phyloP scores from a whole-genome alignment of 2,888 invertebrate genomes.

The Cylindroiulus punctatus region DNA sequence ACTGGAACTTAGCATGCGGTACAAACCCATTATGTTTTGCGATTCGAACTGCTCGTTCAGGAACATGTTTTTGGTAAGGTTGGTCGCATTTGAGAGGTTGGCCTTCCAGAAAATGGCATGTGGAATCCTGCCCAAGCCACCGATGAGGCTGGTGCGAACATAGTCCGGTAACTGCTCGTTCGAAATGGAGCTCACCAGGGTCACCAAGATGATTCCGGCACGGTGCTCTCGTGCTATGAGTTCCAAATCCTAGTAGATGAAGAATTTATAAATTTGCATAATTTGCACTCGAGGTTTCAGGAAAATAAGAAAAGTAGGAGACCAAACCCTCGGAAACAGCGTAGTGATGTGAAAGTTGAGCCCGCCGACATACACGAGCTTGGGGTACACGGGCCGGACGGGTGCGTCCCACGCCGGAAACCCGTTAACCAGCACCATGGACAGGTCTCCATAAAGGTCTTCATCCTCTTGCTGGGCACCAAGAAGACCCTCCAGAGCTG shows the following conservation, averaged over 20 bases:
- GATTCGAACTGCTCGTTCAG: background rate
- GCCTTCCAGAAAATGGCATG: slow-evolving; percentile 53
- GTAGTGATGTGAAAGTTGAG: slow-evolving; percentile 35
- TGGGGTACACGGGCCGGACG: slow-evolving; percentile 1
- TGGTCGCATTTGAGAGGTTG: background rate
- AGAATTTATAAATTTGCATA: background rate
- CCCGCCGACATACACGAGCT: slow-evolving; percentile 28
- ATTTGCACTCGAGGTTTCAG: no score
- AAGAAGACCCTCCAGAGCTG: background rate
- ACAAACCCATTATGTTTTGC: slow-evolving; percentile 46
- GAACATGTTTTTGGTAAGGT: slow-evolving; percentile 48
- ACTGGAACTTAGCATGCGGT: background rate
- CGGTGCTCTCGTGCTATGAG: slow-evolving; percentile 28
- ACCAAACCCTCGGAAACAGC: slow-evolving; percentile 47
- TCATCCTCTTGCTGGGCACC: background rate
- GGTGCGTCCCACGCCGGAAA: background rate
- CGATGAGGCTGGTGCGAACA: background rate
- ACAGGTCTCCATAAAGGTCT: background rate
- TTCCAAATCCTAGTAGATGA: slow-evolving; percentile 33
- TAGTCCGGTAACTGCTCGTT: background rate
- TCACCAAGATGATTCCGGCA: slow-evolving; percentile 42
- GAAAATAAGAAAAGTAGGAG: no score
- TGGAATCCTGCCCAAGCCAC: background rate
- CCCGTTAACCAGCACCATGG: slow-evolving; percentile 49
- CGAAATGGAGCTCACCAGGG: background rate